A percentile compares a stretch with the other conserved stretches of the same genome.
These are phyloP conservation scores for Ambastaia sidthimunki DNA, from an alignment of 2,797 vertebrate species.

Conservation along the genomic window DNA sequence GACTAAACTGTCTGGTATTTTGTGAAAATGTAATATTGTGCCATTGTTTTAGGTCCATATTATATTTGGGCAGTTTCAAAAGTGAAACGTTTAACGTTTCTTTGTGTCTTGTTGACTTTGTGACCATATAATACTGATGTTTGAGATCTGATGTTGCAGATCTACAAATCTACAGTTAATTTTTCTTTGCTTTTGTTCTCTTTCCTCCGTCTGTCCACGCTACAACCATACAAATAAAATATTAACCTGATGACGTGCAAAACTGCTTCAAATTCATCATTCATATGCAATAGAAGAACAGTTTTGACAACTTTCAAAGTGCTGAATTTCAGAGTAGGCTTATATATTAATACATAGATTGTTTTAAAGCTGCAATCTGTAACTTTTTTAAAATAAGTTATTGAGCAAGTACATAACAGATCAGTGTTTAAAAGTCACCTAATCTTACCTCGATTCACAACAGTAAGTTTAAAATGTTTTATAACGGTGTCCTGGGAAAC, in stretches of 20 bases:
- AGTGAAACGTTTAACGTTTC: constrained; percentile 75
- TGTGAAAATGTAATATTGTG: constrained; percentile 83
- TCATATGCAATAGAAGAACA: not conserved
- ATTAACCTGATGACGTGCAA: constrained; percentile 85
- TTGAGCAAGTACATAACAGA: too few species aligned
- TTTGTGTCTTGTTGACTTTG: constrained; percentile 83
- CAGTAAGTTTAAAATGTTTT: too few species aligned
- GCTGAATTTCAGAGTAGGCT: too few species aligned
- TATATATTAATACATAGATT: not conserved
- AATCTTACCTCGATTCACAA: too few species aligned
- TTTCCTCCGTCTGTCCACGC: constrained; percentile 80
- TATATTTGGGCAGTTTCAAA: constrained; percentile 79
- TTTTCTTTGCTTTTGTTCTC: constrained; percentile 67
- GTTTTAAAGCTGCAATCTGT: too few species aligned
- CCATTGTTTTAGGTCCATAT: constrained; percentile 79
- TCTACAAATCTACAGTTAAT: constrained; percentile 74
- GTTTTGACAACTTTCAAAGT: too few species aligned
- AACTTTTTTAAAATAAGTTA: too few species aligned
- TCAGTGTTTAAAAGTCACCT: too few species aligned
- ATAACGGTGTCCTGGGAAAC: too few species aligned
- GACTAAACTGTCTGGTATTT: constrained; percentile 81
- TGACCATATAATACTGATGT: constrained; percentile 84
- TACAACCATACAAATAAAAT: constrained; percentile 89
- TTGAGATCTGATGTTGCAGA: constrained; percentile 77
- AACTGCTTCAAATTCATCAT: constrained; percentile 43